Base-by-base conservation (phyloP, 2,113 vertebrate genomes). In the Quiscalus mexicanus region DNA sequence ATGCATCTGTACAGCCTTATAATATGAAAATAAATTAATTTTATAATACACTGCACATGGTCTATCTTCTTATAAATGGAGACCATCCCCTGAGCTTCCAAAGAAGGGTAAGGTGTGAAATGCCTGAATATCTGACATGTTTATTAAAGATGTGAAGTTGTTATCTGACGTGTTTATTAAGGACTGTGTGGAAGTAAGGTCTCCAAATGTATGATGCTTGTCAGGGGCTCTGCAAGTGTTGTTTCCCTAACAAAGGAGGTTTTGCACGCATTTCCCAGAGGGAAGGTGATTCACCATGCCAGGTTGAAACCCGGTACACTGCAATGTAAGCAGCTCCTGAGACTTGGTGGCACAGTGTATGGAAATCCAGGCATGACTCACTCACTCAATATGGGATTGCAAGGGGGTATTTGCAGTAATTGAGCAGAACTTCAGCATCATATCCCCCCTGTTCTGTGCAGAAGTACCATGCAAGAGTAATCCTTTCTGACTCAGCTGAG, bases 191-290 rank as follows among this genome's bases (percentile, higher is more conserved):
- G n/a, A 83, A 58, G 23, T 24, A 44, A 64, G 13, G 10, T 44
- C 20, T 65, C 50, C 42, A 63, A 44, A 60, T 18, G 11, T 14
- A n/a, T 3, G 4, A 21, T 47, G 27, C 27, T 58, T 70, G n/a
- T 42, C 14, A 50, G 59, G 30, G 39, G 11, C 12, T 47, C n/a
- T 85, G 74, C 15, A 23, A 45, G 12, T 31, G 17, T 45, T 59
- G 17, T 19, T 52, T 52, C 28, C 21, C 53, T 45, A 41, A 18
- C 13, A 31, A 62, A 37, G 59, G 37, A 52, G 44, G 39, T 37
- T 41, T 74, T 12, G 15, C 11, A 6, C 0, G 0, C 18, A 1
- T 58, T 83, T 69, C 23, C 50, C 4, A 0, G 6, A 20, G 42
- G 22, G 31, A 69, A 56, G 13, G 64, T 37, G 59, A 65, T 53